phyloP scores from a whole-genome alignment of 2,113 vertebrate species.

The Mixornis gularis region DNA sequence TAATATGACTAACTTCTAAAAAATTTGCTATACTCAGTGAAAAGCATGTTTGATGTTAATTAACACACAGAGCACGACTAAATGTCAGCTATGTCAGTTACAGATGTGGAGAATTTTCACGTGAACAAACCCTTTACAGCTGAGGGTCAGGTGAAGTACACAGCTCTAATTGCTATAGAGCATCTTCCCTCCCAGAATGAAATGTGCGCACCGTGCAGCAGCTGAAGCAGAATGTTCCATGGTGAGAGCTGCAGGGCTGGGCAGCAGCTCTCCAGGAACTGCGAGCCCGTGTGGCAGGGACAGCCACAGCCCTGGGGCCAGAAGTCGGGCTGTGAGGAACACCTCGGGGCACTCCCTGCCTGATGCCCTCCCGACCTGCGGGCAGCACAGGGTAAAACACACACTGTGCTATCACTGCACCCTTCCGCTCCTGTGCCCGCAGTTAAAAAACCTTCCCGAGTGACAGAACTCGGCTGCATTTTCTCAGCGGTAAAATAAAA shows the following conservation, averaged over 20 bases:
- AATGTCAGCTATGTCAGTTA: neutral
- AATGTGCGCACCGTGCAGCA: fast-evolving
- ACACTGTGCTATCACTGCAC: fast-evolving
- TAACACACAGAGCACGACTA: neutral
- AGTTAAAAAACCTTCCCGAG: fast-evolving
- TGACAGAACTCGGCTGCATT: fast-evolving
- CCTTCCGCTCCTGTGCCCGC: neutral
- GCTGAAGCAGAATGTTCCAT: fast-evolving
- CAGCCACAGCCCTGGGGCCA: neutral
- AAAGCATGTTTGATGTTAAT: neutral
- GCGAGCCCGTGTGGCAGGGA: neutral
- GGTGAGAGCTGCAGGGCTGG: neutral
- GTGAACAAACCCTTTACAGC: neutral
- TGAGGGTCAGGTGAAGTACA: neutral
- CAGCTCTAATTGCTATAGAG: neutral
- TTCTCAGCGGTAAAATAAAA: fast-evolving
- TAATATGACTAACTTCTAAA: neutral
- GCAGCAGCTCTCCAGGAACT: neutral
- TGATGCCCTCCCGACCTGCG: neutral
- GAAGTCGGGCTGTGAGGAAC: neutral
- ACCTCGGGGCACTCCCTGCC: fast-evolving
- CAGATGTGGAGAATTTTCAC: neutral
- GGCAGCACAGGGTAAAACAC: neutral
- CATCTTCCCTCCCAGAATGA: neutral
- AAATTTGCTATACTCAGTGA: neutral